A percentile compares a stretch with the other conserved stretches of the same genome.
Conservation (phyloP, 2,797 vertebrate species). For the Sebastes cheni region DNA sequence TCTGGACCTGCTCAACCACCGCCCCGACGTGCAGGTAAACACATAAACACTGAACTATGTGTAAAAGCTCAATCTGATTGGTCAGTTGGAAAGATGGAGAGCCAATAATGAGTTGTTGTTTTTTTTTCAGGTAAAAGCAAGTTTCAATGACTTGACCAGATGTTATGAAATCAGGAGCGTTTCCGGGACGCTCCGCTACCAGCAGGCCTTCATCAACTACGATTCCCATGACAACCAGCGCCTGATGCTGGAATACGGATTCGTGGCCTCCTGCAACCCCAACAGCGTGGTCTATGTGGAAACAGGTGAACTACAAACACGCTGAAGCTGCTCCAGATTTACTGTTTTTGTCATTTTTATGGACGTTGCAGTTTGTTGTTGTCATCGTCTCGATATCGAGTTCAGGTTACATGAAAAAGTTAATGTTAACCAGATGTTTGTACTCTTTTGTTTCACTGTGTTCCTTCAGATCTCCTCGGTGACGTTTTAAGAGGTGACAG, state of each 20-base stretch:
- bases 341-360: neutral
- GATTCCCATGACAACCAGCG: conserved; percentile 92
- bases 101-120: neutral
- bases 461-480: conserved; percentile 65
- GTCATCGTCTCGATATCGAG: neutral
- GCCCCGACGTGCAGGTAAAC: conserved; percentile 87
- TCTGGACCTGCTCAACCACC: conserved; percentile 95
- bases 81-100: neutral
- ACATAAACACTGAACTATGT: neutral
- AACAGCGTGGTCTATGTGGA: conserved; percentile 89
- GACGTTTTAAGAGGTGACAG: conserved; percentile 78
- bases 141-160: conserved; percentile 82
- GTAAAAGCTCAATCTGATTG: neutral
- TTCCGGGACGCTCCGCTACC: conserved; percentile 67
- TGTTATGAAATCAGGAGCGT: conserved; percentile 89
- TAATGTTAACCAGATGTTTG: neutral
- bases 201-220: conserved; percentile 93
- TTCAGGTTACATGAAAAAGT: neutral
- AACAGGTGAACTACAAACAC: conserved; percentile 74
- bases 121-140: conserved; percentile 85
- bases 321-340: neutral
- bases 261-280: conserved; percentile 85
- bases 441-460: neutral
- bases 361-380: too few species aligned
- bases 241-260: conserved; percentile 94